phyloP scores from a whole-genome alignment of 2,888 invertebrate species.

The Ischnura elegans region DNA sequence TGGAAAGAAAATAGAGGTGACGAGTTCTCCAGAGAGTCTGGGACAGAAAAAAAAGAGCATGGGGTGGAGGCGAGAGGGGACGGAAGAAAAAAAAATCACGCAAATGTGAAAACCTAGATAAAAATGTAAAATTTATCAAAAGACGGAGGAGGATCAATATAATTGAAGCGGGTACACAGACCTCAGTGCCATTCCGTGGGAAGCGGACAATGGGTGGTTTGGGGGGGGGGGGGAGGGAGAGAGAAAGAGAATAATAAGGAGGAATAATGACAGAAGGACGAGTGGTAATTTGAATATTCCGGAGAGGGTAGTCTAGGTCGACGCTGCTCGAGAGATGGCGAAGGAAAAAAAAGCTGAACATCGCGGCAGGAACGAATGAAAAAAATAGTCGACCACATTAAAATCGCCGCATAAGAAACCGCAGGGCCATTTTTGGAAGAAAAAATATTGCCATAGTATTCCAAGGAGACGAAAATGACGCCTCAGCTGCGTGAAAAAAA shows the following conservation, averaged over 20 bases:
- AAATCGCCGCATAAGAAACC: constrained; percentile 53
- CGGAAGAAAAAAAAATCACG: neutral
- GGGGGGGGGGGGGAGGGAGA: neutral
- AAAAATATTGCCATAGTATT: constrained; percentile 1
- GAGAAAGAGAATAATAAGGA: neutral
- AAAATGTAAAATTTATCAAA: neutral
- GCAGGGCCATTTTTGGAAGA: constrained; percentile 46
- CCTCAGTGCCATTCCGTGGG: constrained; percentile 32
- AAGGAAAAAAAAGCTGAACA: neutral
- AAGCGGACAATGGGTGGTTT: neutral
- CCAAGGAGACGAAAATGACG: constrained; percentile 23
- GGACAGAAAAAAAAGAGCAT: too few species aligned
- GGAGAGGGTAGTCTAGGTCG: constrained; percentile 50
- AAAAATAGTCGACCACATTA: constrained; percentile 48
- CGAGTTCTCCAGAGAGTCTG: neutral
- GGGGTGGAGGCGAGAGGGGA: neutral
- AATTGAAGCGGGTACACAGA: constrained; percentile 47
- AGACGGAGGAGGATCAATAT: constrained; percentile 25
- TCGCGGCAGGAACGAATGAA: constrained; percentile 19
- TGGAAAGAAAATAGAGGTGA: neutral
- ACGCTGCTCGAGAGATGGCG: neutral
- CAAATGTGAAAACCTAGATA: neutral
- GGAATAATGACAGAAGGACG: constrained; percentile 26
- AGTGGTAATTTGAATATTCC: constrained; percentile 53
- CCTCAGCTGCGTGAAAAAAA: constrained; percentile 38